Evolutionary conservation across 2,888 invertebrate genomes (phyloP).

Genomic region (Odontocolon sp.): DNA sequence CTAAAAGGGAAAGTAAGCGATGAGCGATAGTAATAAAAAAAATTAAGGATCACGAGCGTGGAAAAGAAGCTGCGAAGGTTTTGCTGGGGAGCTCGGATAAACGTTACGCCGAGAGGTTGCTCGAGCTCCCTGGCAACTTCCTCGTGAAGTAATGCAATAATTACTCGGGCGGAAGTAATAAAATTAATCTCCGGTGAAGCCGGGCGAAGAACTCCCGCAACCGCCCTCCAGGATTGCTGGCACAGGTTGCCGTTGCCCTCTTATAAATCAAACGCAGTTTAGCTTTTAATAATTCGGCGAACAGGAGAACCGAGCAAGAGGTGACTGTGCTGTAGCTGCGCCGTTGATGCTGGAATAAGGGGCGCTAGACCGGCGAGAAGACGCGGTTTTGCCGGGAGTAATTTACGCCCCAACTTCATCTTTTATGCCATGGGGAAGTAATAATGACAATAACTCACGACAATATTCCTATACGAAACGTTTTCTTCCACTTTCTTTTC

Average conservation of each 20-base stretch:
- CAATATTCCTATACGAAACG: constrained; percentile 18
- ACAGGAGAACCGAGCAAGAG: constrained; percentile 58
- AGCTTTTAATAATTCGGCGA: constrained; percentile 78
- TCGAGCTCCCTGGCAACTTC: constrained; percentile 67
- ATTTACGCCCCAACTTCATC: constrained; percentile 61
- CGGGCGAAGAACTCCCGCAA: constrained; percentile 35
- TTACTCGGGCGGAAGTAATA: constrained; percentile 80
- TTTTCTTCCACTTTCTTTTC: constrained; percentile 4
- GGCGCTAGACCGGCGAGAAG: constrained; percentile 6
- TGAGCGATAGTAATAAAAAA: not conserved
- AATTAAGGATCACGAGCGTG: constrained; percentile 17
- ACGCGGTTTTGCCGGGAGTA: constrained; percentile 37
- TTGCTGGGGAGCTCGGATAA: constrained; percentile 37
- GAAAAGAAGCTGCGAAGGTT: constrained; percentile 9
- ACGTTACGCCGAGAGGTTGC: constrained; percentile 49
- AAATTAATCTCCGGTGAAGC: constrained; percentile 78
- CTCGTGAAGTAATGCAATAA: constrained; percentile 78
- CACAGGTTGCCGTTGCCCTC: constrained; percentile 71
- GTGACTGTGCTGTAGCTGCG: constrained; percentile 51
- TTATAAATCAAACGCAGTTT: constrained; percentile 80
- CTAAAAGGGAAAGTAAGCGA: not conserved
- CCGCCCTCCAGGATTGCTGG: constrained; percentile 50
- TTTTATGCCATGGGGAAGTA: constrained; percentile 46
- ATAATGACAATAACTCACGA: constrained; percentile 53
- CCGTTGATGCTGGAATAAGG: not conserved